These are phyloP conservation scores for Melieria omissa DNA, from an alignment of 2,888 invertebrate genomes.

Conservation along the genomic window DNA sequence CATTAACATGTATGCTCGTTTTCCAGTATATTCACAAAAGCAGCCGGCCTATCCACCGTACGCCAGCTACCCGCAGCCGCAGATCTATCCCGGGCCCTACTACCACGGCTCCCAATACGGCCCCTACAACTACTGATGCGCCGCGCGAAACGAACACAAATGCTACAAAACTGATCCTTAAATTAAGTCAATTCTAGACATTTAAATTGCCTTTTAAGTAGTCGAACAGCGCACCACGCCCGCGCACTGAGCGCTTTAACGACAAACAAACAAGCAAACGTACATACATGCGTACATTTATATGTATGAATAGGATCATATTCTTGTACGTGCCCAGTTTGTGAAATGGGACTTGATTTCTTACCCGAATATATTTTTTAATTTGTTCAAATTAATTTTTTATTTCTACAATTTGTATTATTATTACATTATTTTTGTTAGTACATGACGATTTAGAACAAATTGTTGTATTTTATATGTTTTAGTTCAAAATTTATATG, in stretches of 20 bases:
- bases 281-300: background rate
- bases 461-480: no score
- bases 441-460: background rate
- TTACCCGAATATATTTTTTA: background rate
- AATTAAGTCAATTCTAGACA: no score
- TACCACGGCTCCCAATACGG: constrained; percentile 94
- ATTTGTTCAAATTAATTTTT: background rate
- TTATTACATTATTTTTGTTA: background rate
- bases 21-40: constrained; percentile 92
- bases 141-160: background rate
- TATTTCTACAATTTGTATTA: background rate
- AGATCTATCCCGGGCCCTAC: constrained; percentile 87
- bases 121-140: constrained; percentile 87
- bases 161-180: no score
- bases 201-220: no score
- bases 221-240: no score
- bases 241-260: no score
- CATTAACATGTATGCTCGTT: constrained; percentile 31
- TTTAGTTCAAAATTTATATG: no score
- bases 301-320: background rate
- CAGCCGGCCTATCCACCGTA: constrained; percentile 85
- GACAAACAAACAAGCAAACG: no score
- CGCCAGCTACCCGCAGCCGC: constrained; percentile 85
- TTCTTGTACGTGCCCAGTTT: background rate
- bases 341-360: background rate